Percentiles rank a stretch among this genome's conserved stretches.
Evolutionary conservation across 2,888 invertebrate genomes (phyloP).

Genomic region (Rhagium mordax): DNA sequence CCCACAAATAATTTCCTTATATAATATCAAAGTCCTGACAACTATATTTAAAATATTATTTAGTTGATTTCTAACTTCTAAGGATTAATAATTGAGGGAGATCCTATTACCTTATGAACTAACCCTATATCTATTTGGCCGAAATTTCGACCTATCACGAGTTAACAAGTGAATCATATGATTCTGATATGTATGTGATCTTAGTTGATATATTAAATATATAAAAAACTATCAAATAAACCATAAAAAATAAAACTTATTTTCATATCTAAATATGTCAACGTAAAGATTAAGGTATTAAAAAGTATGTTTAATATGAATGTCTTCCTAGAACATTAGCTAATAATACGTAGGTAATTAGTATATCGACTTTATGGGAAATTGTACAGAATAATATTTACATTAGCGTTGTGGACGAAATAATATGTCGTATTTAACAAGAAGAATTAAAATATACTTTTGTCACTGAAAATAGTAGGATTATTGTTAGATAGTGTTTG

Average conservation of each 20-base stretch:
- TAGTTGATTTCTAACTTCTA: conserved; percentile 9
- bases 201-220: conserved; percentile 69
- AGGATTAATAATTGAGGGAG: conserved; percentile 20
- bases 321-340: no score
- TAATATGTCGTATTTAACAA: no score
- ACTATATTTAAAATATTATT: conserved; percentile 6
- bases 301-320: not conserved
- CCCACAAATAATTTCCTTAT: conserved; percentile 7
- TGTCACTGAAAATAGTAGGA: not conserved
- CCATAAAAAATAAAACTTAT: conserved; percentile 23
- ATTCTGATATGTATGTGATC: conserved; percentile 72
- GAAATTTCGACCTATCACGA: conserved; percentile 65
- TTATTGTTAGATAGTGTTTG: not conserved
- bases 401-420: no score
- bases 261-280: conserved; percentile 12
- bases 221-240: conserved; percentile 38
- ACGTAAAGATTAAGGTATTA: not conserved
- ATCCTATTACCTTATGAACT: conserved; percentile 35
- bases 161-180: conserved; percentile 67
- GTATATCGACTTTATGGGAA: no score
- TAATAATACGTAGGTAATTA: no score
- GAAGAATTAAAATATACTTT: no score
- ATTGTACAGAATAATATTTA: no score
- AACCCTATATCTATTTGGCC: conserved; percentile 54
- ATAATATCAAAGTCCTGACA: not conserved